Percentiles rank a stretch among this genome's conserved stretches.
Conservation (phyloP, 2,797 vertebrate genomes). For the Enteromius treurensis region DNA sequence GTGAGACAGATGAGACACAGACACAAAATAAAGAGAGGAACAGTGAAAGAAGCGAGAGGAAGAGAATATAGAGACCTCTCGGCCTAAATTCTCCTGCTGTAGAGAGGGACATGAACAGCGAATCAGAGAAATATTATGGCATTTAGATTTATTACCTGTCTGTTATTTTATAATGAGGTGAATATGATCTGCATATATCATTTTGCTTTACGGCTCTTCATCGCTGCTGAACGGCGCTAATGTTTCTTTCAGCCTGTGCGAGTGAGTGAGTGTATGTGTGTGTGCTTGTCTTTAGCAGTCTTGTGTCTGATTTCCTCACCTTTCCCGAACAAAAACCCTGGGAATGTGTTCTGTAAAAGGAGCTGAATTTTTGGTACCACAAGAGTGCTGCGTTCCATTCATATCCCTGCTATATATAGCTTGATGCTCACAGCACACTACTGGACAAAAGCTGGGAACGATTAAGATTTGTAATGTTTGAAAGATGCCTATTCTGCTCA, state of each 20-base stretch:
- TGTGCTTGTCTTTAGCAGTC: conserved; percentile 61
- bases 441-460: background rate
- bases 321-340: conserved; percentile 16
- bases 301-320: conserved; percentile 54
- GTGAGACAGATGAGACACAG: conserved; percentile 62
- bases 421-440: background rate
- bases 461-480: background rate
- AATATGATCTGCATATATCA: conserved; percentile 46
- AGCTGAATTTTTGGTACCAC: background rate
- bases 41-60: conserved; percentile 44
- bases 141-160: conserved; percentile 64
- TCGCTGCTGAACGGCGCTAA: conserved; percentile 77
- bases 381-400: background rate
- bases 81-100: conserved; percentile 56
- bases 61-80: conserved; percentile 35
- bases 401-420: background rate
- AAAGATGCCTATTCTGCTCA: background rate
- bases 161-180: conserved; percentile 47
- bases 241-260: conserved; percentile 62
- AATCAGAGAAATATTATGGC: conserved; percentile 56
- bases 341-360: conserved; percentile 22
- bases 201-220: conserved; percentile 67
- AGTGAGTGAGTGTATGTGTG: conserved; percentile 18
- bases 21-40: conserved; percentile 52
- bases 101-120: conserved; percentile 53